Evolutionary conservation across 1,140 invertebrate genomes (phyloP), one percentile per base, ranked within the genome.

Genomic region (Atta cephalotes): DNA sequence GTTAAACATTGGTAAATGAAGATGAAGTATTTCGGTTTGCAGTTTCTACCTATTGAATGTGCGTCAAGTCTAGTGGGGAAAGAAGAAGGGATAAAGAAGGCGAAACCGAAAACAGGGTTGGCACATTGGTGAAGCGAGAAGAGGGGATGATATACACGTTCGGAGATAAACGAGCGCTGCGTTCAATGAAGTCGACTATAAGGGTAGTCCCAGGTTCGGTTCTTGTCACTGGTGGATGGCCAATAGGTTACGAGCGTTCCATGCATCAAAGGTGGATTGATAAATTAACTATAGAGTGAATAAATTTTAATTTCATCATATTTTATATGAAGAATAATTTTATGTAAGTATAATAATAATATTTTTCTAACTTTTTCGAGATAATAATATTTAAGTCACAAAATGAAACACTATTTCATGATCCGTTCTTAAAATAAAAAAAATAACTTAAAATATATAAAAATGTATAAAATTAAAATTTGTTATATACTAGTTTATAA

Each of bases 171-270:
- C 76, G 93, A 89, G 85, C 85, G 81, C 84, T 71, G 78, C 81
- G 92, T 90, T 93, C 92, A 93, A 93, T 92, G 92, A 93, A 93
- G 92, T 92, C 89, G 92, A 90, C 91, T 92, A 88, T 87, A 89
- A 91, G 91, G 92, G 91, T 90, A 89, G 79, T 88, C 66, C 80
- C 87, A 89, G 89, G 87, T 90, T 86, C 74, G 80, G 21, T 81
- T 87, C 87, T 81, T 74, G 66, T 78, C 60, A 39, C 65, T 58
- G 53, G 80, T 79, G 58, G 88, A 35, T 60, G 72, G 78, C 65
- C 58, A 18, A 62, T 39, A 66, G 56, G 82, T 76, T 74, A 74
- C 60, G 31, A 71, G 72, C 28, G 35, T 68, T 56, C 58, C 31
- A 21, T 10, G 31, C 65, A 56, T 87, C 85, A 63, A 87, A 70